These are phyloP conservation scores for Brachionus manjavacas DNA, from an alignment of 1,140 invertebrate species.

Conservation along the genomic window DNA sequence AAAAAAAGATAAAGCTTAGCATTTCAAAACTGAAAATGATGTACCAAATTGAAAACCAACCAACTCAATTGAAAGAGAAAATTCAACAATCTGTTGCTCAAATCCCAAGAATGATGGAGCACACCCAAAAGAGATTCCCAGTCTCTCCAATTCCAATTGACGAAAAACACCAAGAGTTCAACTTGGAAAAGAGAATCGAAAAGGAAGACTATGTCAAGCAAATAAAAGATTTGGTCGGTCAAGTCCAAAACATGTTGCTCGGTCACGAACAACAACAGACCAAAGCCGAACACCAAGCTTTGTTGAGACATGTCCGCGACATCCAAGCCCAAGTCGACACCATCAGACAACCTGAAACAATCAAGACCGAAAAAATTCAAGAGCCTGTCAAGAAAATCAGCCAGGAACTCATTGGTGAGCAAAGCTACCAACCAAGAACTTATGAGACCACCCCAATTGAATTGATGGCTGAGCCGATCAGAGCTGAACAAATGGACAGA, in stretches of 20 bases:
- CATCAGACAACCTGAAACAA: not conserved
- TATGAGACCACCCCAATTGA: not conserved
- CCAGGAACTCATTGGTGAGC: not conserved
- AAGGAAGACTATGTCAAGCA: not conserved
- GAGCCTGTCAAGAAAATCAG: not conserved
- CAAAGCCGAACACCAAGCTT: not conserved
- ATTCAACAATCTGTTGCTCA: not conserved
- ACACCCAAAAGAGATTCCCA: not conserved
- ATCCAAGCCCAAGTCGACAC: slow-evolving; percentile 13
- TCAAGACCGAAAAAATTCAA: not conserved
- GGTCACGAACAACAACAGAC: slow-evolving; percentile 1
- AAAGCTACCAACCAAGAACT: not conserved
- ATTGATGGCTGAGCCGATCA: not conserved
- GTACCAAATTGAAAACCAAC: slow-evolving; percentile 12
- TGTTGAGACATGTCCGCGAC: slow-evolving; percentile 11
- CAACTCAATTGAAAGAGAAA: not conserved
- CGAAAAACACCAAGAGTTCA: not conserved
- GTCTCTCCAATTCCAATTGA: not conserved
- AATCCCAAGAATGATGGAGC: slow-evolving; percentile 8
- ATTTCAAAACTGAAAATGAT: not conserved
- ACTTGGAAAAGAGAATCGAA: not conserved
- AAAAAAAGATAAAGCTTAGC: not conserved
- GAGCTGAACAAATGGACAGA: not conserved
- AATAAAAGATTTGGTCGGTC: slow-evolving; percentile 1
- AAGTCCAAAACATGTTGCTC: slow-evolving; percentile 7